Base-by-base conservation (phyloP, 2,888 invertebrate species). In the Clanis bilineata region DNA sequence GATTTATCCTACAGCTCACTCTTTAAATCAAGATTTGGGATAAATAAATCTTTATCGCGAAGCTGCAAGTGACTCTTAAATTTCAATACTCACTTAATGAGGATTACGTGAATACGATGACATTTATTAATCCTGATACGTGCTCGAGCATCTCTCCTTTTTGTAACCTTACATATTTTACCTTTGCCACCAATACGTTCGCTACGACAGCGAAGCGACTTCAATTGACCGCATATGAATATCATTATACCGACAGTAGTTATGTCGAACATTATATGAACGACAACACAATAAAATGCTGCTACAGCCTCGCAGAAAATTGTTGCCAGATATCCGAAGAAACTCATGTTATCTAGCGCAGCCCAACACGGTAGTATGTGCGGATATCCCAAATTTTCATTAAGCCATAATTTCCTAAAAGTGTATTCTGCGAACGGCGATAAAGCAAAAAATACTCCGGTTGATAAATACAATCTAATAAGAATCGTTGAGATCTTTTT, bases 311-410 rank as follows among this genome's bases (percentile, higher is more conserved):
- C 90, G 18, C 74, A 62, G 1, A 72, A 1, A 39, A 88, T 62
- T 0, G 74, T 73, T 0, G 77, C 1, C 0, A 78, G 18, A 61
- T 88, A 88, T 0, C 79, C 80, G 12, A 63, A 22, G 43, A 76
- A 61, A 63, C 65, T 71, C 0, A 71, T 10, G 0, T 62, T 51
- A 41, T 85, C 86, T 0, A 86, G 62, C 0, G 83, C 85, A 5
- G 74, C 60, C 88, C 87, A 89, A 12, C 71, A 70, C 0, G 86
- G 88, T 12, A 90, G 65, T 45, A 90, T 79, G 57, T 89, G 90
- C 0, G 86, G 87, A 59, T 75, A 77, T 0, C 36, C 62, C 10
- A 65, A 45, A 4, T 59, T 59, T 4, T 56, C 64, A n/a, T 62
- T 61, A 1, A 68, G 76, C 1, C 69, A 65, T 0, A 71, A 28